phyloP scores from a whole-genome alignment of 1,140 invertebrate species.

The Lepeophtheirus salmonis region DNA sequence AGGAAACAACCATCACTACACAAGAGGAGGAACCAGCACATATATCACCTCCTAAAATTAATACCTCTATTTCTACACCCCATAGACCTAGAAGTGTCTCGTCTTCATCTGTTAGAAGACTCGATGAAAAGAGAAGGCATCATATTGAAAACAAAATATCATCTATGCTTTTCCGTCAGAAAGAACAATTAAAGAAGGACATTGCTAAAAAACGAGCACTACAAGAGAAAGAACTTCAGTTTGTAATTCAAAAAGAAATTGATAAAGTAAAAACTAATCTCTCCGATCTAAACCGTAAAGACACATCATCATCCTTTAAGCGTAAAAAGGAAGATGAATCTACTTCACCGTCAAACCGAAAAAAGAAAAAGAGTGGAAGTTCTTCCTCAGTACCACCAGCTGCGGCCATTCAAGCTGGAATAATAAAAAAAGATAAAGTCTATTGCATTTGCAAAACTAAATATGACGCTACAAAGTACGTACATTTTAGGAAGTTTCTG shows the following conservation, averaged over 20 bases:
- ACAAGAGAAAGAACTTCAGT: constrained; percentile 72
- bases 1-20: too few relatives aligned
- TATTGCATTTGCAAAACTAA: constrained; percentile 84
- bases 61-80: too few relatives aligned
- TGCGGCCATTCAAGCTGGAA: neutral
- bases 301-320: neutral
- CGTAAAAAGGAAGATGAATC: constrained; percentile 26
- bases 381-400: constrained; percentile 24
- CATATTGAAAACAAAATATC: neutral
- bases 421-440: constrained; percentile 49
- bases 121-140: neutral
- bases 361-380: constrained; percentile 18
- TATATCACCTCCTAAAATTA: too few relatives aligned
- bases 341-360: constrained; percentile 23
- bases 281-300: too few relatives aligned
- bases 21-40: too few relatives aligned
- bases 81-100: too few relatives aligned
- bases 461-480: constrained; percentile 73
- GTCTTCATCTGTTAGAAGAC: too few relatives aligned
- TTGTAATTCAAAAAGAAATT: constrained; percentile 52
- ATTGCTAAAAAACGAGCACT: constrained; percentile 72
- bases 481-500: neutral
- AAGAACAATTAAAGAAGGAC: constrained; percentile 78
- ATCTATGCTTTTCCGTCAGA: constrained; percentile 49
- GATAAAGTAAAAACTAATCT: neutral